phyloP scores from a whole-genome alignment of 1,140 invertebrate genomes.

The Chlorops oryzae region DNA sequence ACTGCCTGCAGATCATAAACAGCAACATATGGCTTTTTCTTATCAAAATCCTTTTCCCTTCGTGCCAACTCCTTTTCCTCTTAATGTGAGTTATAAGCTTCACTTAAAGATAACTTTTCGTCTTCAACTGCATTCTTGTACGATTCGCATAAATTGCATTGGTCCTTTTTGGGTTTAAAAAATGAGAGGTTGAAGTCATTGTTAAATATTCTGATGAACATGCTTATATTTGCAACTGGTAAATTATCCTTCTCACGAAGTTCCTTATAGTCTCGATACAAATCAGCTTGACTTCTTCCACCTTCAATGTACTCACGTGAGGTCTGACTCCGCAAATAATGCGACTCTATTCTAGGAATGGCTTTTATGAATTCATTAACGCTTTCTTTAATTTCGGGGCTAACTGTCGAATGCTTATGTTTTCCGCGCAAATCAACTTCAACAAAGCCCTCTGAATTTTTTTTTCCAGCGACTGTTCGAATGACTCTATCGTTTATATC shows the following conservation, averaged over 20 bases:
- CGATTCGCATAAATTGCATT: conserved; percentile 38
- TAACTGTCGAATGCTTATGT: conserved; percentile 1
- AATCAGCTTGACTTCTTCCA: conserved; percentile 24
- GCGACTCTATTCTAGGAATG: conserved; percentile 22
- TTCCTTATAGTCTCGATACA: conserved; percentile 24
- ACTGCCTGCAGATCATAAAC: conserved; percentile 45
- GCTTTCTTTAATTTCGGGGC: conserved; percentile 15
- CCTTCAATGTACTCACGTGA: conserved; percentile 28
- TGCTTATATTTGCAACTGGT: conserved; percentile 9
- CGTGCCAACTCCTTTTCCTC: conserved; percentile 29
- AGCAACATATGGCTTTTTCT: conserved; percentile 27
- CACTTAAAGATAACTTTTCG: conserved; percentile 18
- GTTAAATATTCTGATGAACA: conserved; percentile 32
- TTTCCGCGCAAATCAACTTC: neutral
- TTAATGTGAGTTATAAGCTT: conserved; percentile 31
- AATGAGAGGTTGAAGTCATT: conserved; percentile 40
- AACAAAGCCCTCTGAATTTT: neutral
- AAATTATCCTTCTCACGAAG: conserved; percentile 11
- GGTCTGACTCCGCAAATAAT: conserved; percentile 25
- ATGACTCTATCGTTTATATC: conserved; percentile 21
- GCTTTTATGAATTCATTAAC: conserved; percentile 18
- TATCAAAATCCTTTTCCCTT: conserved; percentile 38
- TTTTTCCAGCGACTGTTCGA: conserved; percentile 12
- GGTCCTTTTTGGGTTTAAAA: conserved; percentile 46
- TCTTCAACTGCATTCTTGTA: conserved; percentile 30